phyloP scores from a whole-genome alignment of 2,888 invertebrate genomes.

The Epirrhoe tristata region DNA sequence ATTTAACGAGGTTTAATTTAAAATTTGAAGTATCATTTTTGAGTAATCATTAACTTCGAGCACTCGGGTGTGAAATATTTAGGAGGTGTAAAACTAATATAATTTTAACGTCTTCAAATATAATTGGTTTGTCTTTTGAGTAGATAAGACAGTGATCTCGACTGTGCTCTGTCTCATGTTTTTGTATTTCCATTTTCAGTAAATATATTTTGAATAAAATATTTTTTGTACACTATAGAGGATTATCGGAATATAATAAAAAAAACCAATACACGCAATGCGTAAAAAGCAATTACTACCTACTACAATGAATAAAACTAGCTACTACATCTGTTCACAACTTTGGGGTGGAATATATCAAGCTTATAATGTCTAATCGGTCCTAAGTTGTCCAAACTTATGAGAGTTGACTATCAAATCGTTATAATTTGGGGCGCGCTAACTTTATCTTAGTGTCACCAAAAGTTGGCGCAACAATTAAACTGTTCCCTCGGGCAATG shows the following conservation, averaged over 20 bases:
- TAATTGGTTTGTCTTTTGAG: no score
- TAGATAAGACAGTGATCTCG: no score
- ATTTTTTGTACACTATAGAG: no score
- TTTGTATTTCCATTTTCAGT: no score
- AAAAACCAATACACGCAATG: no score
- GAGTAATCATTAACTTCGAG: slow-evolving; percentile 32
- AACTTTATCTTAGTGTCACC: slow-evolving; percentile 68
- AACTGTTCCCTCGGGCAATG: slow-evolving; percentile 55
- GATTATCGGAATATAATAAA: no score
- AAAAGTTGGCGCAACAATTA: slow-evolving; percentile 62
- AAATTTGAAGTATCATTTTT: slow-evolving; percentile 29
- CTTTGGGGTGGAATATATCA: slow-evolving; percentile 35
- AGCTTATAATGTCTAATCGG: slow-evolving; percentile 38
- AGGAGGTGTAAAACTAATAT: slow-evolving; percentile 52
- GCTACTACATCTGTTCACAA: slow-evolving; percentile 39
- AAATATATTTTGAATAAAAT: no score
- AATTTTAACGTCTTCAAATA: slow-evolving; percentile 26
- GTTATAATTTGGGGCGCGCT: slow-evolving; percentile 57
- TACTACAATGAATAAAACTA: slow-evolving; percentile 8
- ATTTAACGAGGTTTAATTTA: slow-evolving; percentile 36
- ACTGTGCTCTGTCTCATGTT: no score
- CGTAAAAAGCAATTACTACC: neutral
- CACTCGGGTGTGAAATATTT: slow-evolving; percentile 45
- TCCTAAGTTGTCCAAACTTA: slow-evolving; percentile 41
- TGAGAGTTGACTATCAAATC: slow-evolving; percentile 62